phyloP scores from a whole-genome alignment of 2,797 vertebrate genomes.

The Chelon auratus region DNA sequence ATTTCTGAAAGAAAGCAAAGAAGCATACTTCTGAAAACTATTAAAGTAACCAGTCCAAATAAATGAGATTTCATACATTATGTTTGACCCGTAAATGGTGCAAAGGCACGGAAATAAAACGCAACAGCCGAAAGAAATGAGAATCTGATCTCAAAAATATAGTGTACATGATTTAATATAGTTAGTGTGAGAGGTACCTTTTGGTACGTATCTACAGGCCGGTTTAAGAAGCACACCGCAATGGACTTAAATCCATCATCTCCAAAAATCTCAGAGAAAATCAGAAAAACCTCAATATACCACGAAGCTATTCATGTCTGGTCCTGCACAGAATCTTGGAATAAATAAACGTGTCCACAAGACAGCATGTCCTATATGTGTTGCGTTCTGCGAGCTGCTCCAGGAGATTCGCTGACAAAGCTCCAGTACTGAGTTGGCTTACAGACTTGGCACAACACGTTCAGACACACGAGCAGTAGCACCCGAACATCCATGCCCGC shows the following conservation, averaged over 20 bases:
- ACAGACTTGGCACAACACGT: constrained; percentile 16
- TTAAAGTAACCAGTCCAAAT: neutral
- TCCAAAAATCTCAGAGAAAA: neutral
- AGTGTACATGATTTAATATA: no score
- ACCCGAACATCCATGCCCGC: constrained; percentile 10
- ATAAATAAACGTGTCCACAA: constrained; percentile 28
- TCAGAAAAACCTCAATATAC: neutral
- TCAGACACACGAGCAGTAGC: constrained; percentile 22
- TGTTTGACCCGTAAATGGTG: constrained; percentile 10
- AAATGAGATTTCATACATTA: neutral
- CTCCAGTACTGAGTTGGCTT: constrained; percentile 44
- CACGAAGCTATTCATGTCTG: constrained; percentile 8
- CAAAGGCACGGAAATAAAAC: constrained; percentile 9
- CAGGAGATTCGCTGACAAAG: constrained; percentile 55
- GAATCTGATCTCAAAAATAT: neutral
- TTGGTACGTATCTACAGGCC: no score
- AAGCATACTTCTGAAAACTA: neutral
- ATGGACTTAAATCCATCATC: neutral
- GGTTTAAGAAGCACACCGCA: no score
- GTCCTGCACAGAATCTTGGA: constrained; percentile 16
- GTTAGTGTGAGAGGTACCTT: no score
- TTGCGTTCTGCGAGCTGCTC: constrained; percentile 39
- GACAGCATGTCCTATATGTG: constrained; percentile 51
- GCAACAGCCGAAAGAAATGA: neutral
- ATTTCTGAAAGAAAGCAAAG: neutral